These are phyloP conservation scores for Seira ritae DNA, from an alignment of 2,888 invertebrate species.

Conservation along the genomic window DNA sequence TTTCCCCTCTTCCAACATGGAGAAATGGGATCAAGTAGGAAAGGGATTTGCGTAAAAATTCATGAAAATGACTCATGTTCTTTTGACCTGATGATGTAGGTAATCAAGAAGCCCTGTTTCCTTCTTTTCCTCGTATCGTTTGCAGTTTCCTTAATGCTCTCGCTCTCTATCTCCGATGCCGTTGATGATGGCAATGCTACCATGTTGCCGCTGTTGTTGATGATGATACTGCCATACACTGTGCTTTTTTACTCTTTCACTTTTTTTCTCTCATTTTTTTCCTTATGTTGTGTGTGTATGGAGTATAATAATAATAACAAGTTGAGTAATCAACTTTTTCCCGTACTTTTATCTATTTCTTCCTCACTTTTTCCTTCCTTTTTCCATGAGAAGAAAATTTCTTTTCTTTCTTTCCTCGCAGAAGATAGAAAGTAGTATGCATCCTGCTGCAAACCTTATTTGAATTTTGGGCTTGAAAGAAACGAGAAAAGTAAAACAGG, in stretches of 20 bases:
- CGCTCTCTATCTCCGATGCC: neutral
- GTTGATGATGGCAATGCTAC: neutral
- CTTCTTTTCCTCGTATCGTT: slow-evolving; percentile 43
- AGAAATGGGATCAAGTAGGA: neutral
- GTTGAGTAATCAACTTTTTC: slow-evolving; percentile 52
- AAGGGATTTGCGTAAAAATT: slow-evolving; percentile 60
- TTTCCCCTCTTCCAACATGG: neutral
- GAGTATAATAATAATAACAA: slow-evolving; percentile 39
- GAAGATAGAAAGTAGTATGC: neutral
- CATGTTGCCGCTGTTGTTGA: neutral
- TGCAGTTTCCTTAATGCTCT: slow-evolving; percentile 57
- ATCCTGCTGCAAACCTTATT: slow-evolving; percentile 9
- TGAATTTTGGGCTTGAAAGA: slow-evolving; percentile 54
- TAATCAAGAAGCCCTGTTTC: slow-evolving; percentile 33
- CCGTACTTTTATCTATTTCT: slow-evolving; percentile 6
- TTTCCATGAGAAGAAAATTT: neutral
- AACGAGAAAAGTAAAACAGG: slow-evolving; percentile 48
- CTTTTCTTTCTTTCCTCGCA: neutral
- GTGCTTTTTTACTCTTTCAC: slow-evolving; percentile 14
- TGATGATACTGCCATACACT: neutral
- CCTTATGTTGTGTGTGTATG: slow-evolving; percentile 37
- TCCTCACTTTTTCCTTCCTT: slow-evolving; percentile 11
- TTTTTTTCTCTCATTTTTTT: neutral
- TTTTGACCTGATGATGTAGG: slow-evolving; percentile 45
- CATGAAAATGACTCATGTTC: slow-evolving; percentile 62